Conservation (phyloP, 92 coral and sea anemone species). For the Epizoanthus rinbou region DNA sequence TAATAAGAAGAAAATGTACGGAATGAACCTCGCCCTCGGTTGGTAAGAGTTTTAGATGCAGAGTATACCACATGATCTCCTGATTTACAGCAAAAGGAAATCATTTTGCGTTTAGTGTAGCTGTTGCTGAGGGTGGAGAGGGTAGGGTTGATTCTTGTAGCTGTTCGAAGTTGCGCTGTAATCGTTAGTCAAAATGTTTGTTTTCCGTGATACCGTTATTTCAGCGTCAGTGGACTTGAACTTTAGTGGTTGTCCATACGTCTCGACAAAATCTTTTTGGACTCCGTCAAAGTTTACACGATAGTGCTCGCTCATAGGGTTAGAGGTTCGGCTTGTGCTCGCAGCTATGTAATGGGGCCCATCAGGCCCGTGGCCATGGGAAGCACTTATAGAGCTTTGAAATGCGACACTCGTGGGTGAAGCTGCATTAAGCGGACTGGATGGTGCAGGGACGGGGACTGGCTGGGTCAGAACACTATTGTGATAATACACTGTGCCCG, state of each 20-base stretch:
- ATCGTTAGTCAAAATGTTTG: not conserved
- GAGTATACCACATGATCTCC: no score
- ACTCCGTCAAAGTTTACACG: slow-evolving; percentile 24
- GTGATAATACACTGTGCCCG: not conserved
- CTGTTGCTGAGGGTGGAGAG: no score
- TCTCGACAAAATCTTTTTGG: slow-evolving; percentile 18
- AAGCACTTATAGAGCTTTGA: not conserved
- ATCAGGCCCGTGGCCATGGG: not conserved
- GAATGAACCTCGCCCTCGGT: no score
- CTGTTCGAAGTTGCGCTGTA: not conserved
- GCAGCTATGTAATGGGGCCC: not conserved
- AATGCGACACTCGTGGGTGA: not conserved
- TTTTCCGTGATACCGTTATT: slow-evolving; percentile 19
- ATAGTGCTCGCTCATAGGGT: slow-evolving; percentile 7
- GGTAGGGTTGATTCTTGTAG: not conserved
- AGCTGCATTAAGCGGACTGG: not conserved
- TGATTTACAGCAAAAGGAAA: no score
- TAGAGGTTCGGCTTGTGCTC: not conserved
- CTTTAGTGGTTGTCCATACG: slow-evolving; percentile 14
- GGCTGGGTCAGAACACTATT: not conserved
- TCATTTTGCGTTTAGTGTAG: no score
- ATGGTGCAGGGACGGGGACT: no score
- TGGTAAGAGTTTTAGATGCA: no score
- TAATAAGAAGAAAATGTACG: no score
- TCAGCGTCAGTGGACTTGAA: slow-evolving; percentile 23